Conservation (phyloP, 2,888 invertebrate genomes). For the Macaria liturata region DNA sequence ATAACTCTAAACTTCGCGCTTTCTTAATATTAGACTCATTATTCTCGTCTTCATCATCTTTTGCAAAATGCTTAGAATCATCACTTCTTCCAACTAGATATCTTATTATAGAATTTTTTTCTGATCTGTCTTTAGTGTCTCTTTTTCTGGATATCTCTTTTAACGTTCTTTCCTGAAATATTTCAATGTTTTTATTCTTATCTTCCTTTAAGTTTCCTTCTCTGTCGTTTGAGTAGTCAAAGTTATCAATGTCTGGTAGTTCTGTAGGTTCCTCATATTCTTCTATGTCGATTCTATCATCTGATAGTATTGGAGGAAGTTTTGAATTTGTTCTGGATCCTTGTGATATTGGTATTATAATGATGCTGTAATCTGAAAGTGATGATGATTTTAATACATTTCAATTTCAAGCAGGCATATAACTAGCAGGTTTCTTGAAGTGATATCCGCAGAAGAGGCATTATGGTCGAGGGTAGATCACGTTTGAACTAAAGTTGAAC, state of each 20-base stretch:
- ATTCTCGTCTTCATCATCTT: slow-evolving; percentile 3
- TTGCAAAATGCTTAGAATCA: slow-evolving; percentile 2
- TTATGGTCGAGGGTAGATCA: no score
- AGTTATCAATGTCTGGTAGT: slow-evolving; percentile 55
- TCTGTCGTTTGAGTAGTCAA: slow-evolving; percentile 52
- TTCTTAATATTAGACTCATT: slow-evolving; percentile 11
- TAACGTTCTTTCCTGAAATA: no score
- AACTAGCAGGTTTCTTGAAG: no score
- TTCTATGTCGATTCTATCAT: slow-evolving; percentile 55
- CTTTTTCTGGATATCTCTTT: no score
- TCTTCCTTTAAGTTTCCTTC: slow-evolving; percentile 4
- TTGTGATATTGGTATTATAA: slow-evolving; percentile 19
- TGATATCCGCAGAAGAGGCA: no score
- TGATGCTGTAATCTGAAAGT: slow-evolving; percentile 30
- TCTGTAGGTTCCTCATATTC: slow-evolving; percentile 61
- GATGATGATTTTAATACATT: no score
- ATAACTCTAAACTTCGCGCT: background rate
- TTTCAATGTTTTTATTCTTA: background rate
- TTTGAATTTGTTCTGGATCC: slow-evolving; percentile 21
- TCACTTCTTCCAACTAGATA: slow-evolving; percentile 9
- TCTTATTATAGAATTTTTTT: slow-evolving; percentile 10
- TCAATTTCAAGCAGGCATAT: no score
- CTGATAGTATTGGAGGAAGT: no score
- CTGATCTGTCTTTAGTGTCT: background rate
- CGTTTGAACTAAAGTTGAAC: no score